phyloP scores from a whole-genome alignment of 2,888 invertebrate genomes.

The Orthosia gothica region DNA sequence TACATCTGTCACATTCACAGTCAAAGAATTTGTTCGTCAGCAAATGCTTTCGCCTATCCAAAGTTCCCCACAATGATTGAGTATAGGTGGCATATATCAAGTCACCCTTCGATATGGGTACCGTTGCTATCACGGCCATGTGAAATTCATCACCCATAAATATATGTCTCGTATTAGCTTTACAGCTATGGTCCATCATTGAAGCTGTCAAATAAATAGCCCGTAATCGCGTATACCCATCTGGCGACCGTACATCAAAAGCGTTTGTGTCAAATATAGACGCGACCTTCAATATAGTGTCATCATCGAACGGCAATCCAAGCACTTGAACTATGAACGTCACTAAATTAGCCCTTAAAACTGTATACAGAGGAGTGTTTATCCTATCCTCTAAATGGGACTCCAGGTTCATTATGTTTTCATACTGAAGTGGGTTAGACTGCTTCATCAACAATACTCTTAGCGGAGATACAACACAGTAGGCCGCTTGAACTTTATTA shows the following conservation, averaged over 20 bases:
- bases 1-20: conserved; percentile 93
- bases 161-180: conserved; percentile 94
- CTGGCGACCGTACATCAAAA: conserved; percentile 92
- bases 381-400: conserved; percentile 92
- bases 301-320: conserved; percentile 90
- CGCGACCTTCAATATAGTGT: conserved; percentile 92
- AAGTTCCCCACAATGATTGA: conserved; percentile 93
- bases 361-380: conserved; percentile 91
- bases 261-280: conserved; percentile 94
- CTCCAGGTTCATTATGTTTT: conserved; percentile 90
- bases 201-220: conserved; percentile 93
- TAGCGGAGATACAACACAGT: conserved; percentile 93
- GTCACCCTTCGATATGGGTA: conserved; percentile 93
- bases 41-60: conserved; percentile 92
- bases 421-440: conserved; percentile 90
- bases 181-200: conserved; percentile 94
- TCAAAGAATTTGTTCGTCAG: conserved; percentile 93
- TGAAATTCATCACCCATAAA: conserved; percentile 92
- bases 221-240: conserved; percentile 89
- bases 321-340: conserved; percentile 92
- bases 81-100: conserved; percentile 94
- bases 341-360: conserved; percentile 92
- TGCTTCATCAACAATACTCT: conserved; percentile 92
- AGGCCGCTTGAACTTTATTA: conserved; percentile 91
- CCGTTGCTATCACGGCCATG: conserved; percentile 93